These are phyloP conservation scores for Vulpes ferrilata DNA, from an alignment of 2,113 vertebrate species.

Conservation along the genomic window DNA sequence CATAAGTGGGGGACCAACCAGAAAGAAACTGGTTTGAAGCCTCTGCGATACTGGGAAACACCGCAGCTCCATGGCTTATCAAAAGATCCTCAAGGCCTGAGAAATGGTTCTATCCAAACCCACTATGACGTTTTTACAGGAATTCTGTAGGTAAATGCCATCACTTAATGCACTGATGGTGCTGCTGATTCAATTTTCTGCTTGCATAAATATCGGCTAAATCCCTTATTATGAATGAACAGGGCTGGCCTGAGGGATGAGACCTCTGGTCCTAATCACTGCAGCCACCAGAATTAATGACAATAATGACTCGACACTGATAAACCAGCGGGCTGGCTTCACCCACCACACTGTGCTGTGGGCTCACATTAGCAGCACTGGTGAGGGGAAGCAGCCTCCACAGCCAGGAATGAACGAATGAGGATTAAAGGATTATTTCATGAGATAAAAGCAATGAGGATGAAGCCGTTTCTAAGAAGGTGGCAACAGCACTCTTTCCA, in stretches of 20 bases:
- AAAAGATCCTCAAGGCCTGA: constrained; percentile 55
- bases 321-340: constrained; percentile 72
- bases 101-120: neutral
- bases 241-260: constrained; percentile 73
- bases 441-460: constrained; percentile 77
- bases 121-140: constrained; percentile 51
- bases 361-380: constrained; percentile 58
- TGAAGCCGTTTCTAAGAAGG: constrained; percentile 81
- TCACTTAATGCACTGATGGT: constrained; percentile 83
- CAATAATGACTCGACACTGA: constrained; percentile 79
- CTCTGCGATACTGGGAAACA: constrained; percentile 40
- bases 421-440: constrained; percentile 85
- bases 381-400: constrained; percentile 67
- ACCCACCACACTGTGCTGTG: constrained; percentile 36
- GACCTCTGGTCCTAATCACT: constrained; percentile 77
- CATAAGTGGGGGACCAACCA: neutral
- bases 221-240: constrained; percentile 78
- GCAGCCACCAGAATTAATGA: constrained; percentile 86
- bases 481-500: constrained; percentile 65
- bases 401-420: constrained; percentile 56
- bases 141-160: constrained; percentile 77
- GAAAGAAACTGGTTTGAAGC: neutral
- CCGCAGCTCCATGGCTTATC: constrained; percentile 60
- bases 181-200: constrained; percentile 86
- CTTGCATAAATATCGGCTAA: constrained; percentile 84